Evolutionary conservation across 2,113 vertebrate genomes (phyloP).

Genomic region (Pterocles gutturalis): DNA sequence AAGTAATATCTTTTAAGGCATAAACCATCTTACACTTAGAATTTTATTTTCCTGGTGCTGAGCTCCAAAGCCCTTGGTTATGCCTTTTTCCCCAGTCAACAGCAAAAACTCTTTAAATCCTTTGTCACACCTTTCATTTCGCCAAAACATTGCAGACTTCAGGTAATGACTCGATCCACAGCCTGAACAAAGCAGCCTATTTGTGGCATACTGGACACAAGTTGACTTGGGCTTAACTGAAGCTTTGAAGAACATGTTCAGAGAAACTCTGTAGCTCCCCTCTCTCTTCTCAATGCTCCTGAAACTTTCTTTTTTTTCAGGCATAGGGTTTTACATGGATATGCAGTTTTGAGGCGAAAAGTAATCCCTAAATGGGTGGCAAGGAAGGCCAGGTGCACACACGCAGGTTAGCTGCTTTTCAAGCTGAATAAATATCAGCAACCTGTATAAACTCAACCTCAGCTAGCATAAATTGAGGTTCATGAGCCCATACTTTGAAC

Average conservation of each 20-base stretch:
- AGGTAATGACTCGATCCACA: background rate
- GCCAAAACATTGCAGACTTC: background rate
- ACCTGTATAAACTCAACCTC: background rate
- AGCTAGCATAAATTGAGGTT: background rate
- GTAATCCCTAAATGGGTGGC: background rate
- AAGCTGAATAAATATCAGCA: background rate
- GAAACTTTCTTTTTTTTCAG: background rate
- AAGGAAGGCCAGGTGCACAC: background rate
- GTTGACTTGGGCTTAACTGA: background rate
- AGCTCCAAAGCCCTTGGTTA: background rate
- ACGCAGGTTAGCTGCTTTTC: background rate
- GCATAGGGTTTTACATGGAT: accelerated
- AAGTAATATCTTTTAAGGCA: background rate
- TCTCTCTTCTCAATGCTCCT: background rate
- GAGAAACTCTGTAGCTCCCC: background rate
- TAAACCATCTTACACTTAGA: background rate
- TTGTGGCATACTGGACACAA: accelerated
- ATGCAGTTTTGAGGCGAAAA: background rate
- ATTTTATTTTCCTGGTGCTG: background rate
- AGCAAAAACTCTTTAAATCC: background rate
- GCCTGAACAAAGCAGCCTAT: background rate
- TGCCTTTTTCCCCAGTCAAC: background rate
- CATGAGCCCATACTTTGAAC: background rate
- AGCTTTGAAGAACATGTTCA: background rate
- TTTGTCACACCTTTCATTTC: background rate